Percentiles rank a stretch among this genome's conserved stretches.
These are phyloP conservation scores for Meteorus sp. DNA, from an alignment of 1,140 invertebrate species.

Conservation along the genomic window DNA sequence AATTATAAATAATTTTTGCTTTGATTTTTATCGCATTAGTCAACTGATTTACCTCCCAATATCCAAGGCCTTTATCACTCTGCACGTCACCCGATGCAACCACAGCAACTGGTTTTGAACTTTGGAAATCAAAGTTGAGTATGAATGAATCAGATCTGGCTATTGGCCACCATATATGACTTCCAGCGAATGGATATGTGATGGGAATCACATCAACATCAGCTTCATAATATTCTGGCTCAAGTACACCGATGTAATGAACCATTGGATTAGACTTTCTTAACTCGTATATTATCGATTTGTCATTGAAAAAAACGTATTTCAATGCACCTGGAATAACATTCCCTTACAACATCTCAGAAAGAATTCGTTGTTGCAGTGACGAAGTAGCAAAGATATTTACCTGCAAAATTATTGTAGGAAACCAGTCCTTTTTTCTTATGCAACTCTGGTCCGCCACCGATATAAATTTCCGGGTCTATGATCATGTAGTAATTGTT, in stretches of 20 bases:
- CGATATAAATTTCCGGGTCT: conserved; percentile 91
- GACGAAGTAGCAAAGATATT: not conserved
- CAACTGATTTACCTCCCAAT: conserved; percentile 77
- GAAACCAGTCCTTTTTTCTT: conserved; percentile 76
- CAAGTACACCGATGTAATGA: conserved; percentile 77
- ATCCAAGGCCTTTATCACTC: conserved; percentile 71
- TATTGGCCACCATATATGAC: conserved; percentile 83
- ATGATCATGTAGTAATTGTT: conserved; percentile 80
- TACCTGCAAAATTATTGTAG: conserved; percentile 70
- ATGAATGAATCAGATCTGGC: conserved; percentile 71
- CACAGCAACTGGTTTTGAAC: conserved; percentile 78
- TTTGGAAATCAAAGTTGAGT: conserved; percentile 87
- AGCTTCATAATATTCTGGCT: conserved; percentile 80
- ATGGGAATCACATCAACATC: conserved; percentile 87
- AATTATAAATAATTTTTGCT: conserved; percentile 11
- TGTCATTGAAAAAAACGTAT: conserved; percentile 90
- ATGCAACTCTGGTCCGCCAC: conserved; percentile 77
- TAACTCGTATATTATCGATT: conserved; percentile 86
- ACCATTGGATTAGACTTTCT: conserved; percentile 81
- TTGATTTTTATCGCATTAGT: not conserved
- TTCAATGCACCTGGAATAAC: conserved; percentile 79
- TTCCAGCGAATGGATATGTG: conserved; percentile 87
- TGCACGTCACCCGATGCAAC: conserved; percentile 80
- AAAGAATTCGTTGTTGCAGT: conserved; percentile 7
- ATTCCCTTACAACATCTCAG: not conserved